Evolutionary conservation across 1,140 invertebrate species (phyloP), one percentile per base, ranked within the genome.

Genomic region (Drusus annulatus): DNA sequence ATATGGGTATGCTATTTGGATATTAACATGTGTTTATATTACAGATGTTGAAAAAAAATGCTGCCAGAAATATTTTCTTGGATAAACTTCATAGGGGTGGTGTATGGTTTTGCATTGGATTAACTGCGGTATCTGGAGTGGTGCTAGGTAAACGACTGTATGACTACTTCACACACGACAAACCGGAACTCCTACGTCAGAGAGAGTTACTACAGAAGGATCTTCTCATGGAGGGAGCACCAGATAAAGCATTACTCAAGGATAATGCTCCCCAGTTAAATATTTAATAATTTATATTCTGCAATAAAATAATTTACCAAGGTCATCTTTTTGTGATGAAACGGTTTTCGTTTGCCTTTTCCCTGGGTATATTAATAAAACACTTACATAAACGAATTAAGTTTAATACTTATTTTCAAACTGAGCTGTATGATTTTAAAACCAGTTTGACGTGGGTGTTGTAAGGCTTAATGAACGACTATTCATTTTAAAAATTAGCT

Each of bases 31-130:
- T 45, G 13, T 45, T 13, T 45, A 7, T 45, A 45, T 69, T 71
- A 51, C 68, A 71, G 68, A 65, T 76, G 17, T 21, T 65, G 8
- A 79, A 68, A 60, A 82, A 54, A 60, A 71, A 54, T 73, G 54
- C 62, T 7, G 54, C 73, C 16, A 45, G 10, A 23, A 69, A 28
- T 69, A 56, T 69, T 19, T 45, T 80, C 2, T 23, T 78, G 7
- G 80, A 83, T 36, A 74, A 28, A 19, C 58, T 83, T 2, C 82
- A 83, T 50, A 79, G 65, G 60, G 82, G 82, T 31, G 13, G 36
- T 21, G 82, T 83, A 15, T 56, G 74, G 31, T n/a, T 78, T 16
- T 83, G 74, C 25, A 69, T 81, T 3, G 80, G 77, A 50, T 1
- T 80, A 51, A 81, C 77, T 25, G 7, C 77, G 5, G 17, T 63